These are phyloP conservation scores for Nothura maculosa DNA, from an alignment of 2,797 vertebrate species.

Conservation along the genomic window DNA sequence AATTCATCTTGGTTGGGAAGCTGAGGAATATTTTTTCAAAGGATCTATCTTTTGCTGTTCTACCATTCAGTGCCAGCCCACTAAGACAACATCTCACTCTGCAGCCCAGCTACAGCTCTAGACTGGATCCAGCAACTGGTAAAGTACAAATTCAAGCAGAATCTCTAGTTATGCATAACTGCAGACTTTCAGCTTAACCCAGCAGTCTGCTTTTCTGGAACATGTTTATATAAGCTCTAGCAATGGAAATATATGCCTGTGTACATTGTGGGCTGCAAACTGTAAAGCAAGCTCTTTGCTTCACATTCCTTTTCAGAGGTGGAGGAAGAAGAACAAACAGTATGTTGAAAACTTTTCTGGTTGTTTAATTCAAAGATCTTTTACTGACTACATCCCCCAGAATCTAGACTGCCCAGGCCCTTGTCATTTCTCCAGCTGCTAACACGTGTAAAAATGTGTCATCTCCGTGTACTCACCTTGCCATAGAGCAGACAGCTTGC, in stretches of 20 bases:
- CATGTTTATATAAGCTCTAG: neutral
- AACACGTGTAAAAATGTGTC: neutral
- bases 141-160: neutral
- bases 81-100: neutral
- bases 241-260: neutral
- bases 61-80: neutral
- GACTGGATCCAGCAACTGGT: neutral
- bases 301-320: neutral
- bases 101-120: neutral
- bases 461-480: neutral
- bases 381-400: neutral
- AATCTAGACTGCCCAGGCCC: neutral
- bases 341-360: neutral
- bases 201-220: neutral
- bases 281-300: neutral
- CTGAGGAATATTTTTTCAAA: conserved; percentile 15
- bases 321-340: neutral
- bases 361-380: neutral
- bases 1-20: neutral
- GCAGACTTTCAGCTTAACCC: neutral
- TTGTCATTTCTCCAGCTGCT: fast-evolving
- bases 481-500: neutral
- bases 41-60: neutral
- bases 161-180: neutral
- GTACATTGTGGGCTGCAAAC: neutral